Conservation (phyloP, 1,140 invertebrate genomes). For the Delia radicum region DNA sequence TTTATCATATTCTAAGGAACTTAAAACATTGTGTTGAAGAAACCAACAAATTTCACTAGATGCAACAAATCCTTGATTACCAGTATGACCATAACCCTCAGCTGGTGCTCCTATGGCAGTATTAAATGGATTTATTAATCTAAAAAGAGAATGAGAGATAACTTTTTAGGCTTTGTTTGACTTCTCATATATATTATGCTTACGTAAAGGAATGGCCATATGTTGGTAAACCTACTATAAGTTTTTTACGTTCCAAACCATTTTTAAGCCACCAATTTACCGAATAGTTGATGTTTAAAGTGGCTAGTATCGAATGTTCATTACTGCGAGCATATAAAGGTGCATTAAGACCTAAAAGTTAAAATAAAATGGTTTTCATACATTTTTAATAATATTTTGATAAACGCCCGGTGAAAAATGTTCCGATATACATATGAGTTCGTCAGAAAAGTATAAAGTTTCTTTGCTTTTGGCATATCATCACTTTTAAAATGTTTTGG, state of each 20-base stretch:
- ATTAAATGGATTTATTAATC: conserved; percentile 68
- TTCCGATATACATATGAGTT: no score
- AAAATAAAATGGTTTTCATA: no score
- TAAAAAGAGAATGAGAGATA: conserved; percentile 41
- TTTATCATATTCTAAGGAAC: conserved; percentile 63
- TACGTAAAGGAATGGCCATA: conserved; percentile 83
- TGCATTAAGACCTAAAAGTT: conserved; percentile 65
- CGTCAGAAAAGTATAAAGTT: no score
- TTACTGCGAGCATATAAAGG: conserved; percentile 66
- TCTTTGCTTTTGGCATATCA: no score
- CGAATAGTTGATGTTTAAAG: conserved; percentile 81
- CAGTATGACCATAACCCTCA: conserved; percentile 65
- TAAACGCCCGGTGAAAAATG: no score
- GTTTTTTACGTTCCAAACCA: conserved; percentile 80
- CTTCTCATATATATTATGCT: conserved; percentile 32
- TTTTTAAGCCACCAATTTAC: conserved; percentile 75
- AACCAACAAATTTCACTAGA: conserved; percentile 73
- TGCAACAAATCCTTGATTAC: conserved; percentile 69
- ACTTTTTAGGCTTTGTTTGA: background rate
- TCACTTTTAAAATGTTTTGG: no score
- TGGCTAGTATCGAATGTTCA: conserved; percentile 68
- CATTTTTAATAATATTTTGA: no score
- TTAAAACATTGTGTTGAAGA: conserved; percentile 57
- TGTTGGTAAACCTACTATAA: conserved; percentile 85
- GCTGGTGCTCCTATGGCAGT: conserved; percentile 70